These are phyloP conservation scores for Cossypha polioptera DNA, from an alignment of 2,797 vertebrate genomes.

Conservation along the genomic window DNA sequence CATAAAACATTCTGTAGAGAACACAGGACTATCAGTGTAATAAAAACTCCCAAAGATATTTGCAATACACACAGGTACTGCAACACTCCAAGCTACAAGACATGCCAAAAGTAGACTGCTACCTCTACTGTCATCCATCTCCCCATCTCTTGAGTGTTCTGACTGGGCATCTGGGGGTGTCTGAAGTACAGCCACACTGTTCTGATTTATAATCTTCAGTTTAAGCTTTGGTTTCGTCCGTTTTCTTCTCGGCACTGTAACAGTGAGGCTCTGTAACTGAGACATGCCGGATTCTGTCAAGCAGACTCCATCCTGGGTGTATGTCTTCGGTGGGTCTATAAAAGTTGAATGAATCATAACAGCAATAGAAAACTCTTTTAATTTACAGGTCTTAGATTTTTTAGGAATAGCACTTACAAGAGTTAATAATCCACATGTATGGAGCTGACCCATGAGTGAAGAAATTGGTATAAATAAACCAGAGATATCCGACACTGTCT, in stretches of 20 bases:
- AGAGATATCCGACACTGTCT: neutral
- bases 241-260: constrained; percentile 88
- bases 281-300: constrained; percentile 95
- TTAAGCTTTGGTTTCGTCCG: constrained; percentile 96
- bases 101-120: constrained; percentile 40
- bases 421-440: neutral
- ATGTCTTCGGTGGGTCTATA: constrained; percentile 92
- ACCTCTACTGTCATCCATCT: constrained; percentile 94
- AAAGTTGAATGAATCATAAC: constrained; percentile 63
- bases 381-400: neutral
- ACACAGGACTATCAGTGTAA: neutral
- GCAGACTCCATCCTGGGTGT: constrained; percentile 98
- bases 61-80: neutral
- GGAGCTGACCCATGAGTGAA: neutral
- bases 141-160: constrained; percentile 91
- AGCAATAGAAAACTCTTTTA: constrained; percentile 43
- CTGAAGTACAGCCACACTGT: constrained; percentile 97
- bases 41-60: neutral
- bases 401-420: constrained; percentile 33
- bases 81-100: neutral
- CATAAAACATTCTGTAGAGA: neutral
- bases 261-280: constrained; percentile 94
- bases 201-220: constrained; percentile 98
- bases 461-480: constrained; percentile 5
- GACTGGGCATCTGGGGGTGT: constrained; percentile 88